Evolutionary conservation across 2,888 invertebrate genomes (phyloP), one percentile per base, ranked within the genome.

Genomic region (Ormyrus nitidulus): DNA sequence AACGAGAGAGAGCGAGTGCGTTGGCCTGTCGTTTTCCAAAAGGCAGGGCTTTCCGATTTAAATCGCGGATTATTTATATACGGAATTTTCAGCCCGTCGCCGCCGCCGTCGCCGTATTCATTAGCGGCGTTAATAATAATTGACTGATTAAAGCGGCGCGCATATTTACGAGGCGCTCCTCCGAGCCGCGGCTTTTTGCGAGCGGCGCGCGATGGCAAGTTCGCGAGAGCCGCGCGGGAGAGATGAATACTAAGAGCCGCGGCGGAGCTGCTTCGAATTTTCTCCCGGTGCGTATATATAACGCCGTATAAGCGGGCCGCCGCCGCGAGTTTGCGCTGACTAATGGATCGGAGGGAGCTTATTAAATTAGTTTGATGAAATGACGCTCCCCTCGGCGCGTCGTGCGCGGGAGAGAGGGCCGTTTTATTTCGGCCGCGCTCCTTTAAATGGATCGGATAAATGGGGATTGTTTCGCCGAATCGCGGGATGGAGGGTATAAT

Each of bases 71-170:
- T 68, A 79, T 73, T 62, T 54, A 61, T 68, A 19, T 34, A 34
- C 34, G 34, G 34, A 7, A 74, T 79, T 69, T 34, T 49, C 10
- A 64, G 49, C 6, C 44, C 19, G 53, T 9, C 34, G 34, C 34
- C 34, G 34, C 34, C 34, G 51, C 19, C 10, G 11, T 5, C 8
- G 6, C 2, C 19, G 51, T 62, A 77, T 68, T 62, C 59, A 68
- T 73, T 62, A 10, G 7, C 19, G 34, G 34, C 68, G 56, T 78
- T 68, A 73, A 68, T 78, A 78, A 68, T 78, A 64, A 79, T 79
- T 74, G 62, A 73, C 19, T 79, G 73, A 79, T 79, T 69, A 73
- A 73, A 62, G 34, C 44, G 77, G 13, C 48, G 13, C 48, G 56
- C 62, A 70, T 77, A 77, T 77, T 70, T 65, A 71, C 51, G 48